Conservation (phyloP, 2,113 vertebrate species). For the Plecotus auritus region DNA sequence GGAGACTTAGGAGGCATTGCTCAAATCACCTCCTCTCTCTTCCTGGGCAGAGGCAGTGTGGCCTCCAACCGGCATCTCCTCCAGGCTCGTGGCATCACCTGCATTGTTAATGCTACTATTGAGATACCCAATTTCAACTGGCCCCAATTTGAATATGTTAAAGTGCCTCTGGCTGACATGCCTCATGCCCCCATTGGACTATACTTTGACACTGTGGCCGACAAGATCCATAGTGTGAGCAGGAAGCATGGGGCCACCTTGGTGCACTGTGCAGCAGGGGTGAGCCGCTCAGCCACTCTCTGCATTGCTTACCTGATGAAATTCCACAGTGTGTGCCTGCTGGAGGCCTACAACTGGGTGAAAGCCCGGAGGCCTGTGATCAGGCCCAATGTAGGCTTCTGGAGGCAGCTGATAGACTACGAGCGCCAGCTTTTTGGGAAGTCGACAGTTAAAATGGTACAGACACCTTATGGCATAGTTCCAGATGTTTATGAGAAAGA, state of each 20-base stretch:
- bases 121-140: constrained; percentile 98
- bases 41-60: constrained; percentile 94
- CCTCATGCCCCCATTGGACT: constrained; percentile 95
- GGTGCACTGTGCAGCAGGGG: constrained; percentile 95
- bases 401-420: constrained; percentile 97
- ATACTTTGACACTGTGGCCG: constrained; percentile 96
- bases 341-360: constrained; percentile 97
- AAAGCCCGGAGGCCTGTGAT: constrained; percentile 94
- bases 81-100: constrained; percentile 94
- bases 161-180: constrained; percentile 96
- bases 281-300: constrained; percentile 95
- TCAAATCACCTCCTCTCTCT: constrained; percentile 95
- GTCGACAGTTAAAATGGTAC: constrained; percentile 96
- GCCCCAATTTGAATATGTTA: constrained; percentile 96
- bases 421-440: constrained; percentile 97
- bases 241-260: constrained; percentile 93
- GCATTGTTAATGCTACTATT: constrained; percentile 96
- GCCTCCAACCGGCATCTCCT: constrained; percentile 96
- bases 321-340: constrained; percentile 91
- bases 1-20: constrained; percentile 92
- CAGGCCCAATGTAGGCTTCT: constrained; percentile 96
- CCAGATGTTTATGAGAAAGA: constrained; percentile 95
- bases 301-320: constrained; percentile 99
- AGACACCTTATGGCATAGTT: constrained; percentile 94
- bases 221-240: constrained; percentile 96